Evolutionary conservation across 2,888 invertebrate genomes (phyloP).

Genomic region (Chrysolina haemoptera): DNA sequence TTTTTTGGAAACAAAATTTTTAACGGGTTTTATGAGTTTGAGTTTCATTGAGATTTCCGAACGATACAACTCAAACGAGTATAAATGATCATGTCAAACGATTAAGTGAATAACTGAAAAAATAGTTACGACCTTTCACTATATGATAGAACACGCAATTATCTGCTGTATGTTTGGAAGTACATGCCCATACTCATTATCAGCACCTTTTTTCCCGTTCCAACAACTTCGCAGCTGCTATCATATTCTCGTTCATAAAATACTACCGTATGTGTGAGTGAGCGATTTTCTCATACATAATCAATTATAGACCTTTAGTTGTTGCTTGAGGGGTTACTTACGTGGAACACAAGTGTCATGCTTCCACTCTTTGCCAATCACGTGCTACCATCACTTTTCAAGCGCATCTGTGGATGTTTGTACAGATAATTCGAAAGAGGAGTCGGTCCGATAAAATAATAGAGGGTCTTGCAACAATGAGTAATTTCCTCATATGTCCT

Average conservation of each 20-base stretch:
- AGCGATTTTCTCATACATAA: slow-evolving; percentile 22
- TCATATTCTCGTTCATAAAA: slow-evolving; percentile 9
- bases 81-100: too few relatives aligned
- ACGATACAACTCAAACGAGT: too few relatives aligned
- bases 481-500: not conserved
- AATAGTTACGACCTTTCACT: too few relatives aligned
- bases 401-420: slow-evolving; percentile 1
- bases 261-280: slow-evolving; percentile 21
- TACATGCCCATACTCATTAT: not conserved
- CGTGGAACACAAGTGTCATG: slow-evolving; percentile 17
- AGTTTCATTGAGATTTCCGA: too few relatives aligned
- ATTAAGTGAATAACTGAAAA: too few relatives aligned
- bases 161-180: too few relatives aligned
- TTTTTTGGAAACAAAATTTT: too few relatives aligned
- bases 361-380: slow-evolving; percentile 22
- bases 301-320: slow-evolving; percentile 18
- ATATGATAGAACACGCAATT: too few relatives aligned
- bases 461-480: not conserved
- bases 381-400: not conserved
- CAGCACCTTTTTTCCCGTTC: not conserved
- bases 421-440: not conserved
- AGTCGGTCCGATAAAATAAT: not conserved
- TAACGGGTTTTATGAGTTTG: too few relatives aligned
- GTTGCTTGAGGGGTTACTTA: slow-evolving; percentile 19
- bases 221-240: not conserved